These are phyloP conservation scores for Drosophila nasuta DNA, from an alignment of 1,140 invertebrate species.

Conservation along the genomic window DNA sequence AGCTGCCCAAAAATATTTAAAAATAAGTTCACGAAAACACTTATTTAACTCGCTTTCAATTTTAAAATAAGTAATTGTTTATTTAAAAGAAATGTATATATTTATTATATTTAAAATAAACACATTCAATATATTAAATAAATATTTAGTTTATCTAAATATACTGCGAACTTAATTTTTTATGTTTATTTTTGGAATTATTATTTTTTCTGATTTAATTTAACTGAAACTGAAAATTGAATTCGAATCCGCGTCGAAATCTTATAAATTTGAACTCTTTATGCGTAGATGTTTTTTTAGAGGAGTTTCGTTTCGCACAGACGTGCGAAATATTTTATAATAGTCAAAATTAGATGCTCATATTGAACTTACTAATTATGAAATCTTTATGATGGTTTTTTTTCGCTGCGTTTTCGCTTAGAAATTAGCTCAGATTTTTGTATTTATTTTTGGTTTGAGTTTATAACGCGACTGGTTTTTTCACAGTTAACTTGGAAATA, in stretches of 20 bases:
- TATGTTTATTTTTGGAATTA: constrained; percentile 12
- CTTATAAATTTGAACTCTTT: constrained; percentile 24
- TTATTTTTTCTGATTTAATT: neutral
- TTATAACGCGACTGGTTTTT: neutral
- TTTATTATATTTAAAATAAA: neutral
- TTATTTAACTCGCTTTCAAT: neutral
- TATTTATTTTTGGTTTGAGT: constrained; percentile 6
- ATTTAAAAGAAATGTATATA: neutral
- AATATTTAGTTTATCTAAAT: constrained; percentile 4
- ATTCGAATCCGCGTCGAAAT: neutral
- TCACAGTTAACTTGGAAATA: constrained; percentile 6
- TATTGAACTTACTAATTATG: constrained; percentile 74
- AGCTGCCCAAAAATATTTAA: neutral
- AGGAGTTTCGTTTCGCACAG: constrained; percentile 54
- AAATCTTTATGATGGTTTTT: constrained; percentile 42
- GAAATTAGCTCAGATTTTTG: constrained; percentile 22
- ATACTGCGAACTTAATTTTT: neutral
- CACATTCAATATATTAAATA: neutral
- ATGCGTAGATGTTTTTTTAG: constrained; percentile 39
- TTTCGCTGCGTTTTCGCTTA: constrained; percentile 15
- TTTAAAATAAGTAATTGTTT: neutral
- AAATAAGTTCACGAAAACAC: neutral
- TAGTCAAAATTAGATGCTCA: constrained; percentile 43
- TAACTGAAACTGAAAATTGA: constrained; percentile 21
- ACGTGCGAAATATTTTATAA: constrained; percentile 66